Base-by-base conservation (phyloP, 2,888 invertebrate genomes). In the Chloroclystis v-ata region DNA sequence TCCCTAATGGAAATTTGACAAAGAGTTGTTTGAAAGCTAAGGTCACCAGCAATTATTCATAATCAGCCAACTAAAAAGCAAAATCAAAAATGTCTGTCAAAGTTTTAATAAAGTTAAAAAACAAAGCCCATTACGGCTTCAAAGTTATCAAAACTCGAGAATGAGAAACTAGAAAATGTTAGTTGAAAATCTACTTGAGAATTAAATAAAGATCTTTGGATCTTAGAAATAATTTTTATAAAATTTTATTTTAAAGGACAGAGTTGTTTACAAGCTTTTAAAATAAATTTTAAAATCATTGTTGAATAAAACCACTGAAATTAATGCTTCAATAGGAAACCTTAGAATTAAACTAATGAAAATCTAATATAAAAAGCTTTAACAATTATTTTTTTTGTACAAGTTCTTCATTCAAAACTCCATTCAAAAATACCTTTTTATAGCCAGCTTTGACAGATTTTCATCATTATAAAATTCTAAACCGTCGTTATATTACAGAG, bases 61-160 rank as follows among this genome's bases (percentile, higher is more conserved):
- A 35, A 35, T 35, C 35, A 11, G 13, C 7, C 8, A 28, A 37
- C 25, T 35, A 28, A 48, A 43, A 29, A 28, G 14, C 43, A 43
- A 43, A 43, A 33, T 16, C 24, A 28, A 37, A 43, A 43, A 35
- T 24, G 16, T 35, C 25, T 24, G 29, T 43, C n/a, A 30, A 37
- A 43, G 35, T 48, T 43, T 37, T 37, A 43, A 48, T 29, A 29
- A 48, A 40, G 29, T 43, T 40, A 25, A 38, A 24, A 43, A 49
- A 45, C 41, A 44, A 49, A 37, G 37, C 12, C 35, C 11, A 28
- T 43, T 43, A 40, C 28, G 40, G 20, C 28, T 44, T 33, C 41
- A 24, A 44, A 32, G 40, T 44, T 49, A 40, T 41, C 41, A 32
- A 43, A 48, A 48, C 48, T 43, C 29, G 25, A 37, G 37, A 24